These are phyloP conservation scores for Melangyna quadrimaculata DNA, from an alignment of 2,888 invertebrate species.

Conservation along the genomic window DNA sequence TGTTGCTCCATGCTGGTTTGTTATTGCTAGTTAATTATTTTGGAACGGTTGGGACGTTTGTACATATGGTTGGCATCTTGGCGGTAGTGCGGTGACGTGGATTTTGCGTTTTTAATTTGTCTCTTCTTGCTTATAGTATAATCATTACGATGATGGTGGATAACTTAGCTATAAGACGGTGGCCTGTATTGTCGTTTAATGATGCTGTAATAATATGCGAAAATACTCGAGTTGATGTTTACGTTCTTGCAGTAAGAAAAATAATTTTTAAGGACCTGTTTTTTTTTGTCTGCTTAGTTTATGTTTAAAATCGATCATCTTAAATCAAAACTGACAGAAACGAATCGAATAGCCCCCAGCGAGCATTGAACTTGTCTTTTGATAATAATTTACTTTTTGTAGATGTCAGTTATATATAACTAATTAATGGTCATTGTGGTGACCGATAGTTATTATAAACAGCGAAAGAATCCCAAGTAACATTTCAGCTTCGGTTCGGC, in stretches of 20 bases:
- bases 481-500: too few species aligned
- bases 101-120: constrained; percentile 33
- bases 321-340: too few species aligned
- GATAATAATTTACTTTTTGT: too few species aligned
- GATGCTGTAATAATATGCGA: background rate
- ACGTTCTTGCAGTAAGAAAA: background rate
- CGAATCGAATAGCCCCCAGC: too few species aligned
- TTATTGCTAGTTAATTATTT: constrained; percentile 54
- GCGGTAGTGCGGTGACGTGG: background rate
- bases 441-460: too few species aligned
- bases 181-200: background rate
- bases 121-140: background rate
- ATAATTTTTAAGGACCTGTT: background rate
- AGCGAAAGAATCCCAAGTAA: too few species aligned
- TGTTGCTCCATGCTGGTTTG: constrained; percentile 41
- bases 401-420: too few species aligned
- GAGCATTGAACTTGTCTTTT: too few species aligned
- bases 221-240: background rate
- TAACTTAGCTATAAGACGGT: background rate
- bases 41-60: constrained; percentile 1
- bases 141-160: background rate
- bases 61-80: too few species aligned
- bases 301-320: too few species aligned
- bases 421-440: too few species aligned
- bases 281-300: background rate